Evolutionary conservation across 1,140 invertebrate genomes (phyloP).

Genomic region (Lepidurus couesii): DNA sequence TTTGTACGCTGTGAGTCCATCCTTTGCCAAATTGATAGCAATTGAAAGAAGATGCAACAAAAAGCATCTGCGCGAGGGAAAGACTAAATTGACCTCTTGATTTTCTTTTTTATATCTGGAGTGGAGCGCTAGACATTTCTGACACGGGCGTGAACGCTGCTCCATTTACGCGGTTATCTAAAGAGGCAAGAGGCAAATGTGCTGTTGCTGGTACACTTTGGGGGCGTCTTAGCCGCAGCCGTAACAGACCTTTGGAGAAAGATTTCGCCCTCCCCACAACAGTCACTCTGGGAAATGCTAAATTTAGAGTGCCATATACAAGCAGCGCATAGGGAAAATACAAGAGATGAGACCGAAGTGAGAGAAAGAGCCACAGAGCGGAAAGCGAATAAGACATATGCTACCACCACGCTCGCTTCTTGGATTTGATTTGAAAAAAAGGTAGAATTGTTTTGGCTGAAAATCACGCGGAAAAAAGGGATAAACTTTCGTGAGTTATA

Average conservation of each 20-base stretch:
- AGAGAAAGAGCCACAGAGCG: background rate
- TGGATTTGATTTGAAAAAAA: background rate
- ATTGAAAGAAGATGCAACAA: background rate
- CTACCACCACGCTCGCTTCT: background rate
- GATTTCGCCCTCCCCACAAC: background rate
- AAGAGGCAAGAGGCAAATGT: constrained; percentile 9
- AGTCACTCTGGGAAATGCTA: background rate
- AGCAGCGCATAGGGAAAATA: background rate
- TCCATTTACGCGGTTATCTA: constrained; percentile 19
- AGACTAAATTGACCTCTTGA: background rate
- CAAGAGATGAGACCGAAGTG: background rate
- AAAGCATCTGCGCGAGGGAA: background rate
- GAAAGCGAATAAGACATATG: background rate
- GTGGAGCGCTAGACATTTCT: constrained; percentile 18
- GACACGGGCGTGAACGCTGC: constrained; percentile 20
- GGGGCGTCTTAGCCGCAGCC: background rate
- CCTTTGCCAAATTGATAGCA: constrained; percentile 9
- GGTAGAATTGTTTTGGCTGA: background rate
- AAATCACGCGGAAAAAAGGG: background rate
- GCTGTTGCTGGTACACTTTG: background rate
- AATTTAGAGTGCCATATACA: constrained; percentile 15
- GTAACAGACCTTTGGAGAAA: constrained; percentile 3
- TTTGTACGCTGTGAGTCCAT: background rate
- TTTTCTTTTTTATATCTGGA: background rate
- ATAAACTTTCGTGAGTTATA: constrained; percentile 6